Evolutionary conservation across 2,888 invertebrate species (phyloP).

Genomic region (Hoplodrina blanda): DNA sequence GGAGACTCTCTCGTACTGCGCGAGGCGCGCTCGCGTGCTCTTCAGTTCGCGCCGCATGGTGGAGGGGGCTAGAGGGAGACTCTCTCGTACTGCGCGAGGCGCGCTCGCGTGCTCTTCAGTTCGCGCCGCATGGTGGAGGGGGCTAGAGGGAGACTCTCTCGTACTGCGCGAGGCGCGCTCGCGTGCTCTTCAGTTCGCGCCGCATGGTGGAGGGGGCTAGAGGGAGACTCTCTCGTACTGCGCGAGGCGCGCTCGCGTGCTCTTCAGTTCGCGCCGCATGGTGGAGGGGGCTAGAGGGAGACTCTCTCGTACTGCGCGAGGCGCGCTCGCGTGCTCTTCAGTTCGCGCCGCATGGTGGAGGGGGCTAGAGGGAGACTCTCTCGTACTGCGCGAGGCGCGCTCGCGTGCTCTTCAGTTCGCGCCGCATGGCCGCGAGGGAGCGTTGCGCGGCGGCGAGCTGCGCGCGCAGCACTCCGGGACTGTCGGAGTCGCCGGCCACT

Average conservation of each 20-base stretch:
- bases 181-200: too few species aligned
- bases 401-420: conserved; percentile 47
- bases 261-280: too few species aligned
- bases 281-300: not conserved
- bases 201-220: not conserved
- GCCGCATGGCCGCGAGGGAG: conserved; percentile 93
- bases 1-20: too few species aligned
- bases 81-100: too few species aligned
- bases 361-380: conserved; percentile 3
- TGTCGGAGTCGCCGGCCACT: conserved; percentile 37
- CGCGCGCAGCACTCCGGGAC: conserved; percentile 63
- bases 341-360: too few species aligned
- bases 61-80: too few species aligned
- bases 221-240: conserved; percentile 13
- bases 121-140: too few species aligned
- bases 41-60: too few species aligned
- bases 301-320: conserved; percentile 12
- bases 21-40: too few species aligned
- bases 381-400: conserved; percentile 88
- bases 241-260: conserved; percentile 87
- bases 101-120: too few species aligned
- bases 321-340: not conserved
- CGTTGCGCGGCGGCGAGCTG: conserved; percentile 52
- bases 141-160: too few species aligned
- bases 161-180: too few species aligned